A percentile compares a stretch with the other conserved stretches of the same genome.
These are phyloP conservation scores for Euura saliciscinereae DNA, from an alignment of 1,140 invertebrate species.

Conservation along the genomic window DNA sequence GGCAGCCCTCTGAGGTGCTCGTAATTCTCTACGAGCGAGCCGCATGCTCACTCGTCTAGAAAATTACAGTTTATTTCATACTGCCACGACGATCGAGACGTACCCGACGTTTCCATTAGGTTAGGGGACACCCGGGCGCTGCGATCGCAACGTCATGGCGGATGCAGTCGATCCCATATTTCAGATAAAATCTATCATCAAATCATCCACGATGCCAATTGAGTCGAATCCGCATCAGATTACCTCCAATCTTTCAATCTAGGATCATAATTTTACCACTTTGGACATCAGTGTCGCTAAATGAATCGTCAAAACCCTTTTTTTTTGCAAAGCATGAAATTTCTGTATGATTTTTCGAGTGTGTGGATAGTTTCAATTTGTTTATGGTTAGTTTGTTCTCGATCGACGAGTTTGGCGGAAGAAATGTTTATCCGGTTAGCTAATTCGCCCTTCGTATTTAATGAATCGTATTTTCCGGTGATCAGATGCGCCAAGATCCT, in stretches of 20 bases:
- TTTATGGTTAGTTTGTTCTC: conserved; percentile 12
- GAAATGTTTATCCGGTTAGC: neutral
- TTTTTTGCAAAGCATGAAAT: conserved; percentile 11
- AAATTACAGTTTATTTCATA: conserved; percentile 54
- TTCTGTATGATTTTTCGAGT: too few relatives aligned
- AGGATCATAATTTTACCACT: too few relatives aligned
- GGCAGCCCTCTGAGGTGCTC: neutral
- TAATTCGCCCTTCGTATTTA: conserved; percentile 30
- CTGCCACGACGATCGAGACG: conserved; percentile 17
- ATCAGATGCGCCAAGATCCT: conserved; percentile 50
- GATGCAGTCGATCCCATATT: too few relatives aligned
- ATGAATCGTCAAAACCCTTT: too few relatives aligned
- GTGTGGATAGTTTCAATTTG: too few relatives aligned
- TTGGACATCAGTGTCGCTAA: too few relatives aligned
- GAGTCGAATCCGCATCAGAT: too few relatives aligned
- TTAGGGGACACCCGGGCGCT: too few relatives aligned
- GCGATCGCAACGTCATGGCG: too few relatives aligned
- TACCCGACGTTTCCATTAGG: neutral
- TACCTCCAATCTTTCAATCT: too few relatives aligned
- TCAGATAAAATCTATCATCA: too few relatives aligned
- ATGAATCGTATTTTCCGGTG: conserved; percentile 56
- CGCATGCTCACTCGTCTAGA: conserved; percentile 45
- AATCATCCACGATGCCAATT: too few relatives aligned
- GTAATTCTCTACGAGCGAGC: neutral
- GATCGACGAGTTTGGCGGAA: neutral